Evolutionary conservation across 2,888 invertebrate genomes (phyloP).

Genomic region (Cosmopolites sordidus): DNA sequence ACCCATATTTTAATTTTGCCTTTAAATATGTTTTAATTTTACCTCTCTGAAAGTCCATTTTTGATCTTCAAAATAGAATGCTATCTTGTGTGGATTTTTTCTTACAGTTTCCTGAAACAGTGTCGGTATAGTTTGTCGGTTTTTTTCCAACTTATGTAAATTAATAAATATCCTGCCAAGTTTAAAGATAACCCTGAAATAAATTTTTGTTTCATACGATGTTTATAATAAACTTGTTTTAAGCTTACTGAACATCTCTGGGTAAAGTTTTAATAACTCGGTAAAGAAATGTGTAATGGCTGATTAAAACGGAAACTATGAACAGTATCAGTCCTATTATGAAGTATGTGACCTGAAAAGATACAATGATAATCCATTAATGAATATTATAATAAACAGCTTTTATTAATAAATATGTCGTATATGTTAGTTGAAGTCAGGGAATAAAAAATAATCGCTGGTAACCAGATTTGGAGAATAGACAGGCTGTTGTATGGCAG

Average conservation of each 20-base stretch:
- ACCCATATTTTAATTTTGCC: no score
- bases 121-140: constrained; percentile 54
- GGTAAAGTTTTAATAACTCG: constrained; percentile 54
- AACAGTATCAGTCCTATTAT: background rate
- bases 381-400: no score
- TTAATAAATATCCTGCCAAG: no score
- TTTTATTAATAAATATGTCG: no score
- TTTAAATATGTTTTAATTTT: constrained; percentile 7
- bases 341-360: background rate
- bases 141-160: constrained; percentile 53
- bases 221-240: background rate
- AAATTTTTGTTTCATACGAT: no score
- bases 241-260: constrained; percentile 63
- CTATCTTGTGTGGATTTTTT: constrained; percentile 61
- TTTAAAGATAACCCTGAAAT: no score
- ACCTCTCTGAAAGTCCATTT: constrained; percentile 66
- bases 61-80: constrained; percentile 65
- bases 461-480: no score
- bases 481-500: no score
- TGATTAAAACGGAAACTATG: background rate
- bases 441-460: no score
- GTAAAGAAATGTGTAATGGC: background rate
- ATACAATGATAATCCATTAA: background rate
- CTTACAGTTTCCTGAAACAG: constrained; percentile 48
- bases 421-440: no score